Evolutionary conservation across 37 sponge, comb jelly and placozoan species (phyloP).

Genomic region (Amphimedon queenslandica): DNA sequence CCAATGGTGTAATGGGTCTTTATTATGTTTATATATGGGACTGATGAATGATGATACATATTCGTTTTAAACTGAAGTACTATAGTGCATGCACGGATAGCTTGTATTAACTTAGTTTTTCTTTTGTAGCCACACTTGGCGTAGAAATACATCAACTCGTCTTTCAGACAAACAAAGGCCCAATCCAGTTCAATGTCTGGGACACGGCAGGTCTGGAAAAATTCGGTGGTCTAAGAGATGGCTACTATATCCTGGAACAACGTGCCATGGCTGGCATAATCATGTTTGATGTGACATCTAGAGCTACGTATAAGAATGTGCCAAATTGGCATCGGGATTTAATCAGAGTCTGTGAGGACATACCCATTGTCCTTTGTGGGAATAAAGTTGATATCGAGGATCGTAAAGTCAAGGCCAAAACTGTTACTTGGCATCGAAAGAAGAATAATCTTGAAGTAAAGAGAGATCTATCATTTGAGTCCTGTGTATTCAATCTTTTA

Average conservation of each 20-base stretch:
- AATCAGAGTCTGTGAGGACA: conserved; percentile 89
- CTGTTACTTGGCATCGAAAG: conserved; percentile 94
- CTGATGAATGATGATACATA: no score
- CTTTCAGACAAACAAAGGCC: conserved; percentile 93
- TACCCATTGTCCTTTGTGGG: conserved; percentile 99
- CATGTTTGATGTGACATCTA: conserved; percentile 97
- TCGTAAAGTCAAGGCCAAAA: conserved; percentile 95
- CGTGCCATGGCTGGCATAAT: conserved; percentile 99
- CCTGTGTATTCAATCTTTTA: neutral
- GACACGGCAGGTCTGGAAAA: conserved; percentile 99
- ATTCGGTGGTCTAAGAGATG: conserved; percentile 98
- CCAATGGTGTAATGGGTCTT: no score
- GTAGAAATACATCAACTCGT: conserved; percentile 95
- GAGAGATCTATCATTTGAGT: neutral
- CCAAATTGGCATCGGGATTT: conserved; percentile 99
- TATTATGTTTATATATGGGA: no score
- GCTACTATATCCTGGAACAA: conserved; percentile 98
- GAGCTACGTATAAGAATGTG: conserved; percentile 99
- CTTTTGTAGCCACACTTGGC: conserved; percentile 98
- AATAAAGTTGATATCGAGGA: conserved; percentile 99
- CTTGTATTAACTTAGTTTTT: no score
- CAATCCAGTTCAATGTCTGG: conserved; percentile 97
- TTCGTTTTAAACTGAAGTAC: no score
- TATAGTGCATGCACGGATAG: no score
- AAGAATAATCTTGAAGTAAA: conserved; percentile 95